Base-by-base conservation (phyloP, 2,797 vertebrate genomes). In the Philypnodon macrostomus region DNA sequence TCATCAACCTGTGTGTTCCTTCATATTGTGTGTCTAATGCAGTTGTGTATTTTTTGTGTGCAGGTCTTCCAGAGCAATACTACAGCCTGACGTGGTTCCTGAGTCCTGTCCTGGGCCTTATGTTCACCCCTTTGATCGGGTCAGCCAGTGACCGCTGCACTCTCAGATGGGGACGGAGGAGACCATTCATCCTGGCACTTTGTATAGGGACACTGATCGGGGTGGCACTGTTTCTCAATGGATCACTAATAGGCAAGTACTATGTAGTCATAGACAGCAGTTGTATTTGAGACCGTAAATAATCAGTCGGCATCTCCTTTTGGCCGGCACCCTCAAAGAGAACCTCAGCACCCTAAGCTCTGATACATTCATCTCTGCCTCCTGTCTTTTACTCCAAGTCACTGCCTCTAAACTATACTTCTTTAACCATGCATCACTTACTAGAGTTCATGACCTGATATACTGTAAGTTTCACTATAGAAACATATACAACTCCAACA, bases 1-100 rank as follows among this genome's bases (percentile, higher is more conserved):
- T n/a, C n/a, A n/a, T n/a, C n/a, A n/a, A n/a, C n/a, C n/a, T n/a
- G n/a, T n/a, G n/a, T n/a, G n/a, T n/a, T n/a, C n/a, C n/a, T n/a
- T n/a, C n/a, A n/a, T n/a, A n/a, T n/a, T n/a, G n/a, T 47, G n/a
- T 32, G 5, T 54, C 15, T 42, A 38, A 4, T 23, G 49, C 13
- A 31, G 21, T 13, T 19, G 5, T 41, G 5, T 44, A 1, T 49
- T 2, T 59, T 51, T 12, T 52, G 17, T 46, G 8, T 45, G 7
- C 85, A 98, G 96, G 96, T 92, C 96, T 99, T 87, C 95, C 96
- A 67, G 95, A 98, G 81, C 94, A 98, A 76, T 98, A 97, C 91
- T 95, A 99, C 91, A 98, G 95, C 60, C 90, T 99, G 79, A 97
- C 95, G 0, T 99, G 96, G 96, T 95, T 99, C 89, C 92, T 98